These are phyloP conservation scores for Leptinotarsa peninsularis DNA, from an alignment of 2,888 invertebrate species.

Conservation along the genomic window DNA sequence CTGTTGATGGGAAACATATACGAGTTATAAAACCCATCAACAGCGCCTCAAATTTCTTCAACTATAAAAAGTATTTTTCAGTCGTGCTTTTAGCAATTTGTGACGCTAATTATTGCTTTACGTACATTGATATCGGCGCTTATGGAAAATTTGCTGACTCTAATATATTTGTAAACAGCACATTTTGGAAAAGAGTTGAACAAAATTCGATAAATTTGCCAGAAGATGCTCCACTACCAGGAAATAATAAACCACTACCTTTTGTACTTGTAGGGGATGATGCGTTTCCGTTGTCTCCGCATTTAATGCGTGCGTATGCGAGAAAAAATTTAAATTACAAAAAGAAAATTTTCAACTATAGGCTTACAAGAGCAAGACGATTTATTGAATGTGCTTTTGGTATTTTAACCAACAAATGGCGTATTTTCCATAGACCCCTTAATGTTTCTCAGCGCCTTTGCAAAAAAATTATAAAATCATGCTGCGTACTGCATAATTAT, in stretches of 20 bases:
- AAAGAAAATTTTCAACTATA: conserved; percentile 35
- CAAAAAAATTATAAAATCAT: conserved; percentile 47
- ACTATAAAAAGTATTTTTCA: no score
- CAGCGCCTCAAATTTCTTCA: no score
- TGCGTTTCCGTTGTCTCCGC: conserved; percentile 26
- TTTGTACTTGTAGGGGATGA: neutral
- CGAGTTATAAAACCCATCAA: no score
- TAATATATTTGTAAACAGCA: no score
- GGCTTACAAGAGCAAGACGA: conserved; percentile 44
- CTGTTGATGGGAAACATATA: conserved; percentile 26
- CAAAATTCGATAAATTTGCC: no score
- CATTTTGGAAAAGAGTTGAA: no score
- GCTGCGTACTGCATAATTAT: neutral
- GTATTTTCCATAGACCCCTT: conserved; percentile 50
- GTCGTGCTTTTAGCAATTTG: no score
- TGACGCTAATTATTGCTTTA: no score
- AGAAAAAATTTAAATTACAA: conserved; percentile 26
- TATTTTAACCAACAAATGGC: conserved; percentile 49
- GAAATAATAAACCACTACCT: no score
- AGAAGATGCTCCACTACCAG: no score
- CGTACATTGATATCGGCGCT: no score
- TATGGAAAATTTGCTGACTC: no score
- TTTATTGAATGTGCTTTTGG: conserved; percentile 49
- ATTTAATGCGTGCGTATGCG: conserved; percentile 32
- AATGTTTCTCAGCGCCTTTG: conserved; percentile 40